A percentile compares a stretch with the other conserved stretches of the same genome.
phyloP scores from a whole-genome alignment of 2,888 invertebrate species.

The Athripsodes cinereus region DNA sequence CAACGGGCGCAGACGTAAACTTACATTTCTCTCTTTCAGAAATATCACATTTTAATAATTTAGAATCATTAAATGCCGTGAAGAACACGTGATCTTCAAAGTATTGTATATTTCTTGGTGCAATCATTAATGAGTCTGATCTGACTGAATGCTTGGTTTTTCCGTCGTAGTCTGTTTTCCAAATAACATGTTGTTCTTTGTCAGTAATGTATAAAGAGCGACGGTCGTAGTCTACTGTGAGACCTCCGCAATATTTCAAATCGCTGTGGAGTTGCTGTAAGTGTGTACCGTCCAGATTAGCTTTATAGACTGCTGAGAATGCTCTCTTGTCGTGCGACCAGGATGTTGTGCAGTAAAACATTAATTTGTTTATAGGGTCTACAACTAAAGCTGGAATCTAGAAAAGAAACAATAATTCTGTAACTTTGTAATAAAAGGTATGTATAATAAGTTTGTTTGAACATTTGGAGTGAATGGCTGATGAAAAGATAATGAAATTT shows the following conservation, averaged over 20 bases:
- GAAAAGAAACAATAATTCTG: conserved; percentile 28
- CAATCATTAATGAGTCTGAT: conserved; percentile 40
- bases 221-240: conserved; percentile 46
- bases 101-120: conserved; percentile 61
- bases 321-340: conserved; percentile 31
- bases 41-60: conserved; percentile 55
- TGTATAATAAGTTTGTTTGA: too few species aligned
- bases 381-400: conserved; percentile 56
- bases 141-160: conserved; percentile 34
- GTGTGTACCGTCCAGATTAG: conserved; percentile 49
- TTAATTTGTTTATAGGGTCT: conserved; percentile 53
- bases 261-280: conserved; percentile 39
- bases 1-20: conserved; percentile 2
- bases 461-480: background rate
- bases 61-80: conserved; percentile 49
- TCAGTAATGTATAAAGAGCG: conserved; percentile 73
- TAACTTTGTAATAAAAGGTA: too few species aligned
- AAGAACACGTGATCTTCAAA: conserved; percentile 76
- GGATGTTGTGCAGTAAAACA: conserved; percentile 53
- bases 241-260: conserved; percentile 39
- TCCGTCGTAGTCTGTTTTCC: conserved; percentile 46
- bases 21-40: conserved; percentile 48
- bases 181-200: conserved; percentile 48
- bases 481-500: background rate
- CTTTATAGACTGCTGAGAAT: conserved; percentile 47